phyloP scores from a whole-genome alignment of 2,797 vertebrate genomes.

The Echiichthys vipera region DNA sequence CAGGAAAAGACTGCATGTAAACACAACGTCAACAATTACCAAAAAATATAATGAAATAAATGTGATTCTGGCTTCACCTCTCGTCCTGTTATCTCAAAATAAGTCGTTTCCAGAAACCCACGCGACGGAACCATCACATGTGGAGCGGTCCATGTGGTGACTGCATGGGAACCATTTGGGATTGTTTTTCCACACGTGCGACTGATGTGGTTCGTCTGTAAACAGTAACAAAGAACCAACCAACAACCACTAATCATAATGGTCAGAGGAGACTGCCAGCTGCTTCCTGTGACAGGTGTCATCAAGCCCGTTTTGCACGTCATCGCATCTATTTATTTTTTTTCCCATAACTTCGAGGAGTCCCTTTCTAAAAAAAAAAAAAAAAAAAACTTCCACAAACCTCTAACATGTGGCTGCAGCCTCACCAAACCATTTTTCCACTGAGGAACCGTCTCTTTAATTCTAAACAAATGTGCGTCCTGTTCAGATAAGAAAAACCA shows the following conservation, averaged over 20 bases:
- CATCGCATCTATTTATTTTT: neutral
- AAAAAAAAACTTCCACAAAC: neutral
- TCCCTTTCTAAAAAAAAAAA: neutral
- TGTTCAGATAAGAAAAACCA: neutral
- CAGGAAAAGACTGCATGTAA: too few relatives aligned
- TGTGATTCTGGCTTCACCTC: neutral
- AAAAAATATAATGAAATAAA: neutral
- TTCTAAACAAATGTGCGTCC: neutral
- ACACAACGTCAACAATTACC: too few relatives aligned
- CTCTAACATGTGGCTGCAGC: slow-evolving; percentile 6
- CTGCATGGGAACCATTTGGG: slow-evolving; percentile 22
- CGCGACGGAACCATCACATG: neutral
- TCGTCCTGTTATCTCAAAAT: neutral
- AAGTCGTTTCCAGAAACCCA: neutral
- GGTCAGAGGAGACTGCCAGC: neutral
- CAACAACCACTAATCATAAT: neutral
- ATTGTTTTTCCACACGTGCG: slow-evolving; percentile 30
- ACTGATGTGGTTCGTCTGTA: slow-evolving; percentile 43
- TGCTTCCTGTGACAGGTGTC: slow-evolving; percentile 45
- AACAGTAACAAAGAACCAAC: neutral
- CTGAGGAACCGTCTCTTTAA: neutral
- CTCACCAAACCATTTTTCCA: neutral
- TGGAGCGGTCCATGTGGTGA: neutral
- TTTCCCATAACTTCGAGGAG: neutral
- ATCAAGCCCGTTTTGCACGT: neutral